Evolutionary conservation across 1,140 invertebrate genomes (phyloP), one percentile per base, ranked within the genome.

Genomic region (Brachionus angularis): DNA sequence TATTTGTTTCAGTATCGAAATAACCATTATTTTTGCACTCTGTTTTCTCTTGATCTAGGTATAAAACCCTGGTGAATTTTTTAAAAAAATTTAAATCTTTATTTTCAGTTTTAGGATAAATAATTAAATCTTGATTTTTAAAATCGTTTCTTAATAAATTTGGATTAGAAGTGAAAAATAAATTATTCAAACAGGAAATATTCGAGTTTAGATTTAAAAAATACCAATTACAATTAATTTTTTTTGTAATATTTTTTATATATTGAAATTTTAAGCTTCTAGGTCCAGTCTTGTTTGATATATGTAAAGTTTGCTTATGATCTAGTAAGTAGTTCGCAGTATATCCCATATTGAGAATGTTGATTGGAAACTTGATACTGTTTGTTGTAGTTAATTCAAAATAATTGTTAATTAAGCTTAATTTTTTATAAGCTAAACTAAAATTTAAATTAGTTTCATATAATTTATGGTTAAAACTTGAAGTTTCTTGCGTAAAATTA

Each of bases 71-170:
- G 7, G 33, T 58, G 25, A 58, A 58, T 23, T 39, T 58, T 58
- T 58, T 58, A 21, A 58, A 58, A 39, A 58, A 58, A 39, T 58
- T 58, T 39, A 58, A 42, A 39, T 58, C 31, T 23, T 36, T 58
- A 3, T 29, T 34, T 58, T 39, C 33, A 8, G 53, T 58, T 58
- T 39, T 58, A 39, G 53, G 53, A 25, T 39, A 58, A 39, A 58
- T 39, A 25, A 58, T 42, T 23, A 58, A 58, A 58, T 58, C 25
- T 25, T 58, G 34, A 23, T 34, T 5, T 29, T 5, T 58, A n/a
- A 10, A 3, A 33, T 55, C 33, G 2, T 1, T 21, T 36, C 14
- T n/a, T 21, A 7, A 5, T 14, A 58, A 58, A 14, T 21, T 34
- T 8, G n/a, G n/a, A n/a, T n/a, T n/a, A n/a, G n/a, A n/a, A n/a